Base-by-base conservation (phyloP, 2,888 invertebrate genomes). In the Euproctis similis region DNA sequence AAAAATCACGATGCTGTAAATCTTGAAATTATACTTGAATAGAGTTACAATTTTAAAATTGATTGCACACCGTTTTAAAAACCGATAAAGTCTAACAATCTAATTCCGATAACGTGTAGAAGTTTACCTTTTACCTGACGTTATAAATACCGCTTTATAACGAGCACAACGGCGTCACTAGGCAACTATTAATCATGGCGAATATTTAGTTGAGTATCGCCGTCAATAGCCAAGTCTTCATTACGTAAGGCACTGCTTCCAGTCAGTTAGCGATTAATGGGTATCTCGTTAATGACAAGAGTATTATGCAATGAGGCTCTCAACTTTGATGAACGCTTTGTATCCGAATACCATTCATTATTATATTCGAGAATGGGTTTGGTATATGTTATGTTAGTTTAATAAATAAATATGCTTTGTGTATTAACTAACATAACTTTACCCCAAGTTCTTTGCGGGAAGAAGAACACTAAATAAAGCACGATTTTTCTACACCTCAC, bases 131-230 rank as follows among this genome's bases (percentile, higher is more conserved):
- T 27, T 44, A 33, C 19, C 16, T 31, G 13, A 17, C 25, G 21
- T 29, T 37, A 34, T 31, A 34, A 41, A 41, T 26, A 37, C 21
- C 14, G 9, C 39, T 17, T 31, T 24, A 28, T 30, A 35, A 38
- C 26, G 35, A 11, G 32, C 26, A 19, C 28, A 8, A 20, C 22
- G 29, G 26, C 39, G 36, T 39, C 29, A 47, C 36, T 37, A 26
- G 23, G 39, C 37, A 46, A 39, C 41, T 35, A 51, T 44, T 51
- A 35, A 51, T 51, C 44, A 47, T 39, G 32, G 26, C 31, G 30
- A 36, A 39, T 31, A 34, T 41, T 10, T 27, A 12, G 16, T n/a
- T n/a, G n/a, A n/a, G n/a, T n/a, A n/a, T n/a, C n/a, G 26, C 20
- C 27, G 24, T 40, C 39, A 41, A 41, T 43, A 36, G 24, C 32